Percentiles rank a stretch among this genome's conserved stretches.
Conservation (phyloP, 2,113 vertebrate species). For the Piaya cayana region DNA sequence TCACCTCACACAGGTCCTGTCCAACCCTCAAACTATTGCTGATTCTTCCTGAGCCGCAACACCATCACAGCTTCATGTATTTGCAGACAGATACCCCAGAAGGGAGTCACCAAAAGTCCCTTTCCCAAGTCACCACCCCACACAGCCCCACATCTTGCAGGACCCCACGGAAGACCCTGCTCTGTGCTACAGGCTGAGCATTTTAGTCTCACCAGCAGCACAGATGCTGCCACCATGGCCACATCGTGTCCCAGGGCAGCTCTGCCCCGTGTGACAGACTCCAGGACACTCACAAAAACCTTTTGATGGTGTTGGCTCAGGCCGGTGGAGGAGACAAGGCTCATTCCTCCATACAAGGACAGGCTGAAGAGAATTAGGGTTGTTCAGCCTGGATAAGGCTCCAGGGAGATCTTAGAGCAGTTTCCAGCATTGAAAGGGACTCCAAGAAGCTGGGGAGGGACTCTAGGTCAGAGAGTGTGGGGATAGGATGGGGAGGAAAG, state of each 20-base stretch:
- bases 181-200: fast-evolving
- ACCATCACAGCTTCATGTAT: fast-evolving
- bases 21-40: not conserved
- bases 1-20: not conserved
- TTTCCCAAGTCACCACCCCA: not conserved
- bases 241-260: fast-evolving
- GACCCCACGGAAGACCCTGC: not conserved
- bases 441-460: too few species aligned
- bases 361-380: too few species aligned
- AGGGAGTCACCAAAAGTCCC: too few species aligned
- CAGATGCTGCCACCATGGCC: fast-evolving
- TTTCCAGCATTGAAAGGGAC: too few species aligned
- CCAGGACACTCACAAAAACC: not conserved
- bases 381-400: too few species aligned
- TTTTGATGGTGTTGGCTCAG: not conserved
- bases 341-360: not conserved
- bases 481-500: too few species aligned
- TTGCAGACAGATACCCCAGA: not conserved
- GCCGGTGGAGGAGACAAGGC: fast-evolving
- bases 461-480: too few species aligned
- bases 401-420: too few species aligned
- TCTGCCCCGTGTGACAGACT: not conserved
- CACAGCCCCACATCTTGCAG: too few species aligned
- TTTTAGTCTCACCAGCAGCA: fast-evolving
- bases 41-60: not conserved